These are phyloP conservation scores for Xanthorhoe spadicearia DNA, from an alignment of 2,888 invertebrate genomes.

Conservation along the genomic window DNA sequence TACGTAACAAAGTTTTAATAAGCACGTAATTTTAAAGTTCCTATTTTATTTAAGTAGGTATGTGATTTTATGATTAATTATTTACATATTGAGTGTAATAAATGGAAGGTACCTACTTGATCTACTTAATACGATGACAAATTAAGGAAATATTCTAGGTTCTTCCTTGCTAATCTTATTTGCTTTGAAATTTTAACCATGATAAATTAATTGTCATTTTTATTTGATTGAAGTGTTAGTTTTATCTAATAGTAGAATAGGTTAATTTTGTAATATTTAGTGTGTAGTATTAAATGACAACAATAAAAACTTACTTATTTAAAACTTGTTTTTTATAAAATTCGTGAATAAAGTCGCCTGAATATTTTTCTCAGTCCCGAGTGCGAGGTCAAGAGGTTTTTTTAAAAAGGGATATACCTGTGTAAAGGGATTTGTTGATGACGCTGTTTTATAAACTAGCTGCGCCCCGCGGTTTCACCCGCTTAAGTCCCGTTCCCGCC, in stretches of 20 bases:
- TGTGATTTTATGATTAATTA: constrained; percentile 36
- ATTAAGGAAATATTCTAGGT: neutral
- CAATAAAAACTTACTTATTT: neutral
- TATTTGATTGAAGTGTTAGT: neutral
- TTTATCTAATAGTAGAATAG: constrained; percentile 38
- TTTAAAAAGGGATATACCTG: no score
- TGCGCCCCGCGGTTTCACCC: no score
- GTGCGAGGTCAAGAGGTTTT: no score
- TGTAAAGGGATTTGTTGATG: no score
- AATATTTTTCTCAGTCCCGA: no score
- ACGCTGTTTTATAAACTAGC: no score
- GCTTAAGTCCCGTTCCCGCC: no score
- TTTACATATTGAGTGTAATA: constrained; percentile 13
- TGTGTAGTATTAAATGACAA: constrained; percentile 1
- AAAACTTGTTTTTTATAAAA: neutral
- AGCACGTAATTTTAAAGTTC: constrained; percentile 62
- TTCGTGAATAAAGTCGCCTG: no score
- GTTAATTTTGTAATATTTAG: constrained; percentile 39
- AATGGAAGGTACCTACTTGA: neutral
- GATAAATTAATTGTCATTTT: neutral
- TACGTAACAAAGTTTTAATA: constrained; percentile 35
- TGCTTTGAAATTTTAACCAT: neutral
- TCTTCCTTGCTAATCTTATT: neutral
- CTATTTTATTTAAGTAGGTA: constrained; percentile 58
- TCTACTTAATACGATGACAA: neutral